These are phyloP conservation scores for Agriotes lineatus DNA, from an alignment of 2,888 invertebrate species.

Conservation along the genomic window DNA sequence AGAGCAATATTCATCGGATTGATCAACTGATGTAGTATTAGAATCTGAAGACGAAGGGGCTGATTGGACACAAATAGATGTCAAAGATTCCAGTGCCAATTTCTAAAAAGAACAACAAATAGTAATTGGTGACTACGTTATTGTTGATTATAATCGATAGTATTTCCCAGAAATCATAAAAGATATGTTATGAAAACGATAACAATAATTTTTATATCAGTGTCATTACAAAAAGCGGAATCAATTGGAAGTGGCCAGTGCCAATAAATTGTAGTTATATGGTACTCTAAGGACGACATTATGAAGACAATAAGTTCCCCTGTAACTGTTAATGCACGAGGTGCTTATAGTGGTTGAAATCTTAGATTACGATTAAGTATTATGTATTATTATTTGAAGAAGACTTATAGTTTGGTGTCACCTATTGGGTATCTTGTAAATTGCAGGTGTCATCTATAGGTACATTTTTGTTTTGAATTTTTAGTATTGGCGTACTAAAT, in stretches of 20 bases:
- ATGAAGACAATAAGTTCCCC: too few relatives aligned
- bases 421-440: too few relatives aligned
- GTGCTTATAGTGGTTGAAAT: not conserved
- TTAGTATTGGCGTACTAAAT: too few relatives aligned
- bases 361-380: too few relatives aligned
- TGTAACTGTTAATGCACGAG: not conserved
- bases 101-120: too few relatives aligned
- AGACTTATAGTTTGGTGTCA: too few relatives aligned
- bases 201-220: not conserved
- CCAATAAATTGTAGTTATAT: not conserved
- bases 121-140: not conserved
- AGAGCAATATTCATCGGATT: not conserved
- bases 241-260: not conserved
- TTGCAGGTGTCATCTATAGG: too few relatives aligned
- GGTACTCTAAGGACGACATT: too few relatives aligned
- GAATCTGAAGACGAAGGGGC: not conserved
- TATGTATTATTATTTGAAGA: too few relatives aligned
- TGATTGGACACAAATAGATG: not conserved
- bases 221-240: not conserved
- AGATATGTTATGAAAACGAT: not conserved
- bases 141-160: not conserved
- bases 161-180: not conserved
- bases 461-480: too few relatives aligned
- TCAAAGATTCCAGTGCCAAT: not conserved
- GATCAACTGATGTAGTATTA: not conserved